A percentile compares a stretch with the other conserved stretches of the same genome.
Conservation (phyloP, 2,113 vertebrate genomes). For the Cryptomyrus ogoouensis region DNA sequence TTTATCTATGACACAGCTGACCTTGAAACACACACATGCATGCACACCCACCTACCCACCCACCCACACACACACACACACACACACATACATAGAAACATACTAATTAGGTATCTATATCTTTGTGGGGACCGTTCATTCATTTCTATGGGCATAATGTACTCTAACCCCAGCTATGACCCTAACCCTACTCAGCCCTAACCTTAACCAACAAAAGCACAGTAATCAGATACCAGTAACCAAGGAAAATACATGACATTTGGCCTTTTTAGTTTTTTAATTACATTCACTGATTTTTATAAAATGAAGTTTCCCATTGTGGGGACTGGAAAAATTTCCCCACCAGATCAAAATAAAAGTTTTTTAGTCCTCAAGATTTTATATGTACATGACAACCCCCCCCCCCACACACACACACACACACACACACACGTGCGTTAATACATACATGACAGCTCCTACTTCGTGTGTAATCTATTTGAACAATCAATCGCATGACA, state of each 20-base stretch:
- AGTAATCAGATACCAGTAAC: neutral
- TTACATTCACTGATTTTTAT: neutral
- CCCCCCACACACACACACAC: no score
- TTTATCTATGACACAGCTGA: constrained; percentile 45
- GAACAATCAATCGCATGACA: no score
- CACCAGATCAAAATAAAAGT: no score
- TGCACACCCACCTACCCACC: neutral
- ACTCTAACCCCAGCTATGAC: neutral
- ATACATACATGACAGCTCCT: no score
- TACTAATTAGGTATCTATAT: neutral
- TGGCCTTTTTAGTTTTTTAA: neutral
- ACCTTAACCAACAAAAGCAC: neutral
- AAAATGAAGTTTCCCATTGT: neutral
- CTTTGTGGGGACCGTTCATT: neutral
- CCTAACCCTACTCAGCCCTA: neutral
- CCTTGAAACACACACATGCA: constrained; percentile 33
- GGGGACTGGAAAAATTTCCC: neutral
- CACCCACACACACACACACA: neutral
- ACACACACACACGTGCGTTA: no score
- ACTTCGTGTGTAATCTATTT: no score
- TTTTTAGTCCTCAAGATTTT: no score
- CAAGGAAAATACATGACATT: neutral
- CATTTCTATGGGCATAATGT: neutral
- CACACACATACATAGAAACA: neutral
- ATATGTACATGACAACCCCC: no score